Evolutionary conservation across 2,888 invertebrate genomes (phyloP).

Genomic region (Erebia aethiops): DNA sequence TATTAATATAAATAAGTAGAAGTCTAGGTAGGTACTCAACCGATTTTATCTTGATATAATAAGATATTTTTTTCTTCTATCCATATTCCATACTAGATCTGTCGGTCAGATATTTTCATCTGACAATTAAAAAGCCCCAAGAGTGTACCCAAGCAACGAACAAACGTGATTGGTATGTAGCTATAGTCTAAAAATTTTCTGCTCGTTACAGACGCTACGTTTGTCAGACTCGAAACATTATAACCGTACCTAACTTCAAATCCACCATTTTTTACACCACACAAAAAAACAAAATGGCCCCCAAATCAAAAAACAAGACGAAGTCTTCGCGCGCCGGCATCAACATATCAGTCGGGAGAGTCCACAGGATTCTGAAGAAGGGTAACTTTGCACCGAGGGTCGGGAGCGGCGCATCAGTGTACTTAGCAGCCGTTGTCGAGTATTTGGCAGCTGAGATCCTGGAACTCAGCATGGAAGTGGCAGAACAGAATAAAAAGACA

Average conservation of each 20-base stretch:
- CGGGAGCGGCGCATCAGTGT: constrained; percentile 79
- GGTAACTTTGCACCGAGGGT: constrained; percentile 84
- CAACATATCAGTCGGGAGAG: constrained; percentile 81
- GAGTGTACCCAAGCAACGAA: too few relatives aligned
- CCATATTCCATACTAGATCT: too few relatives aligned
- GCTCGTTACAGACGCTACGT: not conserved
- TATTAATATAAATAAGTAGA: too few relatives aligned
- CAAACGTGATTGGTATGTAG: too few relatives aligned
- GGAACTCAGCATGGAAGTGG: constrained; percentile 85
- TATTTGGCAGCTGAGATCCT: constrained; percentile 87
- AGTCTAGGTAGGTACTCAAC: too few relatives aligned
- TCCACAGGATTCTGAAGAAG: constrained; percentile 81
- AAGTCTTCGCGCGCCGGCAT: constrained; percentile 79
- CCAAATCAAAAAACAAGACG: constrained; percentile 48
- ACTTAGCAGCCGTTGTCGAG: constrained; percentile 83
- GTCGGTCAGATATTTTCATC: too few relatives aligned
- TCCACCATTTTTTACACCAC: too few relatives aligned
- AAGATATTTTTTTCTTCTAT: too few relatives aligned
- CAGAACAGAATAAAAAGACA: constrained; percentile 85
- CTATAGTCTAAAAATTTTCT: not conserved
- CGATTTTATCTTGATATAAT: too few relatives aligned
- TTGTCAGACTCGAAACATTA: constrained; percentile 7
- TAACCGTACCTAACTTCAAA: too few relatives aligned
- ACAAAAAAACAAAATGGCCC: constrained; percentile 44
- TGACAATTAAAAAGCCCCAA: too few relatives aligned